Evolutionary conservation across 1,140 invertebrate genomes (phyloP).

Genomic region (Laupala kohalensis): DNA sequence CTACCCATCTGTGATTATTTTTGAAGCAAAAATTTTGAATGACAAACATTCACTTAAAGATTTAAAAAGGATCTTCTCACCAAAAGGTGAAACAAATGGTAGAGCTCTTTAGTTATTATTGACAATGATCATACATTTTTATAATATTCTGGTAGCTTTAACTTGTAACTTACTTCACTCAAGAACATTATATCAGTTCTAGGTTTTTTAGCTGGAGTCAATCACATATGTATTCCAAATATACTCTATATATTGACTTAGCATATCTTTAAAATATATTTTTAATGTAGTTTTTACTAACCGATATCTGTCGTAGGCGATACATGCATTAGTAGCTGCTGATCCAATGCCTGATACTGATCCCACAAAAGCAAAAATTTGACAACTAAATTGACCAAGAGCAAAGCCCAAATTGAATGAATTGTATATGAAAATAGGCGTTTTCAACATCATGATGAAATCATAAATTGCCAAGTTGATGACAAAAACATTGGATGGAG

Average conservation of each 20-base stretch:
- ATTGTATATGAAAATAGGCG: conserved; percentile 77
- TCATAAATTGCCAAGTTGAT: conserved; percentile 76
- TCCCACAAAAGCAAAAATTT: conserved; percentile 63
- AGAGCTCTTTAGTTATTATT: too few relatives aligned
- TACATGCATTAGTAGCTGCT: conserved; percentile 63
- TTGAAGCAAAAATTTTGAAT: too few relatives aligned
- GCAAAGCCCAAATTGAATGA: conserved; percentile 66
- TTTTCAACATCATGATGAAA: conserved; percentile 76
- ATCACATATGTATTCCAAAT: background rate
- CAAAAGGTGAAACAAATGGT: too few relatives aligned
- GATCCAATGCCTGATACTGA: conserved; percentile 66
- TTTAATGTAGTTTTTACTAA: conserved; percentile 12
- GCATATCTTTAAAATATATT: background rate
- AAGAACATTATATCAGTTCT: too few relatives aligned
- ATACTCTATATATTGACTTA: background rate
- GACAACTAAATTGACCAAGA: conserved; percentile 54
- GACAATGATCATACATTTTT: too few relatives aligned
- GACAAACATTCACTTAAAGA: too few relatives aligned
- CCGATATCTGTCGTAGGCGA: conserved; percentile 58
- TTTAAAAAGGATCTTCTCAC: too few relatives aligned
- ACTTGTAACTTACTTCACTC: too few relatives aligned
- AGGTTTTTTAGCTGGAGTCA: too few relatives aligned
- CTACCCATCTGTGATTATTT: background rate
- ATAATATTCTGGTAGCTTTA: too few relatives aligned
- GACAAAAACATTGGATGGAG: conserved; percentile 81